Conservation (phyloP, 2,797 vertebrate species). For the Echiichthys vipera region DNA sequence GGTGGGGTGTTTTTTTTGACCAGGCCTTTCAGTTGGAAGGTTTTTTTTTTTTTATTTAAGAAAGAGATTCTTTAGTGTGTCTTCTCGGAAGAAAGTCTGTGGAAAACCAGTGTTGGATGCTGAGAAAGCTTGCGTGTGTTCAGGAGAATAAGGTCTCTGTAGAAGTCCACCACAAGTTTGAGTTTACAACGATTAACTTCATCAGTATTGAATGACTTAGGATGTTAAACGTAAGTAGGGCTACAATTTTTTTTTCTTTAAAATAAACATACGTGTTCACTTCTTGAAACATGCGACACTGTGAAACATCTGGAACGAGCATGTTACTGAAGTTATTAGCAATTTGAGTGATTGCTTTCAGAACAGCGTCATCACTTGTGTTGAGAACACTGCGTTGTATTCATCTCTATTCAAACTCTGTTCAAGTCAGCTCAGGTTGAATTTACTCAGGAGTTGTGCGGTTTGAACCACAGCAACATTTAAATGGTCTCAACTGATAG, state of each 20-base stretch:
- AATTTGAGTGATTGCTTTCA: slow-evolving; percentile 28
- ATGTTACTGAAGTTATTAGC: slow-evolving; percentile 32
- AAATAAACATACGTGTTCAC: slow-evolving; percentile 6
- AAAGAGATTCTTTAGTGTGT: slow-evolving; percentile 3
- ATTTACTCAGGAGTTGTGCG: slow-evolving; percentile 51
- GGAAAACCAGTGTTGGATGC: slow-evolving; percentile 9
- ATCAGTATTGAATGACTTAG: background rate
- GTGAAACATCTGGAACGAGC: slow-evolving; percentile 28
- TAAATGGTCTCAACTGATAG: slow-evolving; percentile 51
- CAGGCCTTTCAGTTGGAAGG: background rate
- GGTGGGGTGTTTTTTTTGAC: background rate
- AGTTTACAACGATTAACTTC: slow-evolving; percentile 14
- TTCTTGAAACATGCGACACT: slow-evolving; percentile 3
- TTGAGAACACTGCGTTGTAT: slow-evolving; percentile 50
- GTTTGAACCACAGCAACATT: slow-evolving; percentile 50
- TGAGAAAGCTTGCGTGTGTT: slow-evolving; percentile 16
- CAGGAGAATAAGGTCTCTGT: slow-evolving; percentile 28
- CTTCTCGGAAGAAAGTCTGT: slow-evolving; percentile 19
- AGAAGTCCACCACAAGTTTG: slow-evolving; percentile 4
- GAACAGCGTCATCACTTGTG: slow-evolving; percentile 37
- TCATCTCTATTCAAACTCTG: slow-evolving; percentile 55
- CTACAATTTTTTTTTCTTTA: background rate
- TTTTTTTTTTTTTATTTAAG: slow-evolving; percentile 46
- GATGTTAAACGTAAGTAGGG: background rate
- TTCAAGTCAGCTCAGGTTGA: slow-evolving; percentile 24